Base-by-base conservation (phyloP, 2,797 vertebrate genomes). In the Distichodus sexfasciatus region DNA sequence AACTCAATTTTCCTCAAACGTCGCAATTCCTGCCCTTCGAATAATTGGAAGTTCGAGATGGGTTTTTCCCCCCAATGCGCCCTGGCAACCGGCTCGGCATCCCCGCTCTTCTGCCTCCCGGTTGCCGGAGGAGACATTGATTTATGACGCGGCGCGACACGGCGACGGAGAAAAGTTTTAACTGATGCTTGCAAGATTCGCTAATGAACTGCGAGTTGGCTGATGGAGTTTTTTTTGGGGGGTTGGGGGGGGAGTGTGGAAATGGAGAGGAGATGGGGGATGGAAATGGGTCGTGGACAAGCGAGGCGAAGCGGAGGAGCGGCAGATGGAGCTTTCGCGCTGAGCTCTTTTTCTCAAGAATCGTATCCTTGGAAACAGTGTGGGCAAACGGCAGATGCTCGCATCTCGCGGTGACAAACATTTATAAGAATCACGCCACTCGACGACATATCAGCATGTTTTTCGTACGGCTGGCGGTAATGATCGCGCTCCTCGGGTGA, bases 261-360 rank as follows among this genome's bases (percentile, higher is more conserved):
- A n/a, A n/a, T n/a, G n/a, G n/a, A n/a, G n/a, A n/a, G n/a, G n/a
- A n/a, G n/a, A n/a, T n/a, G n/a, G n/a, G n/a, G n/a, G n/a, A n/a
- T n/a, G 59, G 69, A 65, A 62, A 69, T 66, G 69, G 73, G 69
- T 79, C 53, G 72, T 74, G 72, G 63, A 69, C 71, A 74, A 58
- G 68, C 57, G 69, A 66, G 72, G 72, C 63, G 75, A 77, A 69
- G n/a, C 66, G 66, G 60, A 71, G 72, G 64, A 29, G 61, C 46
- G 71, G 72, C 79, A 80, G 79, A 80, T 80, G 79, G 79, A 77
- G 79, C 36, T 74, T 80, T 74, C 72, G 71, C 69, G 66, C 66
- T 31, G 23, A 48, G 61, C 79, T 68, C 71, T 78, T 71, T 54
- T 63, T 66, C 77, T 81, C 71, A 47, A 64, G 74, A 61, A 75